Base-by-base conservation (phyloP, 2,888 invertebrate genomes). In the Ectemnius lituratus region DNA sequence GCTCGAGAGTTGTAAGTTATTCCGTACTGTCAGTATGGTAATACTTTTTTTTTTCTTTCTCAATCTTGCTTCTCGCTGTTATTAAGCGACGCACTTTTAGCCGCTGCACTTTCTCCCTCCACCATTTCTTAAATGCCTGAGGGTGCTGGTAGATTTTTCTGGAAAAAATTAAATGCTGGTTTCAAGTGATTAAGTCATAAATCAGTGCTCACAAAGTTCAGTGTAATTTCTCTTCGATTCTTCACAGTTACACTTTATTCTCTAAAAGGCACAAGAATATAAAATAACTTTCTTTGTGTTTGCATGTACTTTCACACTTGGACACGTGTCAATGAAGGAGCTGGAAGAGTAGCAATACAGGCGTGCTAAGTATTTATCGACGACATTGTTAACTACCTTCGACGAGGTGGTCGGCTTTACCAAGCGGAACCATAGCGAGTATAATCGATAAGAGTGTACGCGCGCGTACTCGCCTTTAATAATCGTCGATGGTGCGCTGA, bases 401-500 rank as follows among this genome's bases (percentile, higher is more conserved):
- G 58, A 69, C 69, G 59, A 69, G 69, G 69, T 69, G 69, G 62
- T 58, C 70, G 62, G 63, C 45, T 70, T 56, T 20, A 28, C 37
- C 62, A 69, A 61, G 61, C 65, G n/a, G 49, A 62, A 58, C 37
- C 45, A n/a, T 0, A 57, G 47, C 67, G 49, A 65, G 67, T 67
- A 75, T 74, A 60, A 47, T 59, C 61, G 64, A 63, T 4, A 14
- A 64, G 60, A 52, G 27, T 52, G 49, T 49, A 49, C 49, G 16
- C 4, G 49, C 14, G 52, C 64, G 60, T 65, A 75, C 73, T 71
- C 74, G 75, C 59, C 71, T 75, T 75, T 74, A 74, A 75, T 79
- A 64, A 78, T 70, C 75, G 65, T 66, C 66, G 78, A 81, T 81
- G 70, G 56, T 58, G 49, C 66, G 23, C 64, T 73, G 81, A 82